Conservation (phyloP, 2,113 vertebrate species). For the Excalfactoria chinensis region DNA sequence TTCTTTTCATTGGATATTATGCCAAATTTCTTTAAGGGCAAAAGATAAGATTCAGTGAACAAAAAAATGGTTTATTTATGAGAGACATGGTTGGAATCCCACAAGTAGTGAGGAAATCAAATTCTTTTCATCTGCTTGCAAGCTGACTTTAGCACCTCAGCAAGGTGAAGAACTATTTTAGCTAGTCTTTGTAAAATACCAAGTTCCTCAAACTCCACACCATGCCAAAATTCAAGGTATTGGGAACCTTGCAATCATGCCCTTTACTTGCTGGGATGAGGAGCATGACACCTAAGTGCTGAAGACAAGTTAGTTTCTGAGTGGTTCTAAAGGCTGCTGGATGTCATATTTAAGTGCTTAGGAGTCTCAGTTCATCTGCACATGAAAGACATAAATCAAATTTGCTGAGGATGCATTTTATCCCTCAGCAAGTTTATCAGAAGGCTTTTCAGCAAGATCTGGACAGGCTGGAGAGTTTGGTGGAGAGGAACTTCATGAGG, state of each 20-base stretch:
- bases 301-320: background rate
- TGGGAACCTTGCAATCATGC: background rate
- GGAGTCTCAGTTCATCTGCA: background rate
- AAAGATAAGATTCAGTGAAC: background rate
- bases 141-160: background rate
- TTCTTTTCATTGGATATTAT: slow-evolving; percentile 3
- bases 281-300: background rate
- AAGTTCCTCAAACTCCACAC: background rate
- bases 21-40: background rate
- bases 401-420: background rate
- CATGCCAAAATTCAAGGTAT: background rate
- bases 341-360: background rate
- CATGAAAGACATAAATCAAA: background rate
- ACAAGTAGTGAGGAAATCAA: background rate
- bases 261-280: background rate
- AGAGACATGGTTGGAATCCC: background rate
- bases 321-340: background rate
- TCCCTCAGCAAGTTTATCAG: background rate
- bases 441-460: background rate
- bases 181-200: background rate
- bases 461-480: background rate
- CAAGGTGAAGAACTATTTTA: background rate
- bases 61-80: slow-evolving; percentile 15
- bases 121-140: background rate
- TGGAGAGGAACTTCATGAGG: background rate